Evolutionary conservation across 2,888 invertebrate genomes (phyloP), one percentile per base, ranked within the genome.

Genomic region (Muscina levida): DNA sequence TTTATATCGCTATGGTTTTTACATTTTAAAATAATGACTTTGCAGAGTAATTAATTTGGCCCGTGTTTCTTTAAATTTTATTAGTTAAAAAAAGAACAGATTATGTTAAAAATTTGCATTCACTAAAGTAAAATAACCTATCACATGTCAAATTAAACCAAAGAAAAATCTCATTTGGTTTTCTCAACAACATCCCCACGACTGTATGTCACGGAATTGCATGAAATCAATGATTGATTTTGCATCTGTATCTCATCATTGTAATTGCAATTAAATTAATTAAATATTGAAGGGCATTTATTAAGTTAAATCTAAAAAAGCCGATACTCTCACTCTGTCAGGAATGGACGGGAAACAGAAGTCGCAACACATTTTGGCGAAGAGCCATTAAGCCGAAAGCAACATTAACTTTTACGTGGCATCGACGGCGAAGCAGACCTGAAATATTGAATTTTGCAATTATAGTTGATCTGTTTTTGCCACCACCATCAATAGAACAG

Each of bases 251-350:
- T 15, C 24, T 17, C 53, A 37, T 46, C 22, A 4, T 57, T 59
- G 39, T 24, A 67, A 72, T 65, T 56, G 17, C 24, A 48, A 59
- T 73, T 78, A 62, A 78, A 73, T 73, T 73, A 78, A 70, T 73
- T 73, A 78, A 65, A 68, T 53, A 53, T 62, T 53, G 56, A 46
- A 17, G 42, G 67, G 59, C 15, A 26, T 76, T 76, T 68, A 72
- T 65, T 76, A 72, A 46, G 24, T 62, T 62, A 62, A 62, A 11
- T n/a, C 13, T 3, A 62, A 62, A 15, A 62, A 62, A 37, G 15
- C 53, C 19, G 13, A 57, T 15, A 6, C 37, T 11, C 62, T 11
- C 10, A 39, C 26, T 22, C 39, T 19, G 31, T 62, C 42, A 39
- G 59, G n/a, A 59, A 59, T 24, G 24, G 4, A 37, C 24, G 6